Percentiles rank a stretch among this genome's conserved stretches.
phyloP scores from a whole-genome alignment of 2,888 invertebrate genomes.

The Tanytarsus gracilentus region DNA sequence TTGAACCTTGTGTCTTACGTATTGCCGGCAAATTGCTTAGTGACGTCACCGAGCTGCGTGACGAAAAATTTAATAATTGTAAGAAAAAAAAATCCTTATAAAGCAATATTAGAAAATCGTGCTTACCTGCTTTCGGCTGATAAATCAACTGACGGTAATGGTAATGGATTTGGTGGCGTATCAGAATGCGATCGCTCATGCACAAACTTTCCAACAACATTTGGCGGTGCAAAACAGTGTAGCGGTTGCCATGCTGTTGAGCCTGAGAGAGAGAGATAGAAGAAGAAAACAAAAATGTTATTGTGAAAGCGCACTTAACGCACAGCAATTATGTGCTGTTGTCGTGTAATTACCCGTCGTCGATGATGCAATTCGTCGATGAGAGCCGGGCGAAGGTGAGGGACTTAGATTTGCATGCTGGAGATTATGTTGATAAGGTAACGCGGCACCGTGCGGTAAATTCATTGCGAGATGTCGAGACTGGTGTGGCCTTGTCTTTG shows the following conservation, averaged over 20 bases:
- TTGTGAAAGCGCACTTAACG: neutral
- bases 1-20: constrained; percentile 49
- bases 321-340: neutral
- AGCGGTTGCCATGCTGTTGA: constrained; percentile 31
- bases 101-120: constrained; percentile 50
- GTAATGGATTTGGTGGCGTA: constrained; percentile 55
- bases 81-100: neutral
- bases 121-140: constrained; percentile 94
- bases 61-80: constrained; percentile 34
- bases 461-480: constrained; percentile 55
- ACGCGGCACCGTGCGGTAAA: constrained; percentile 41
- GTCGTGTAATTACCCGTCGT: constrained; percentile 36
- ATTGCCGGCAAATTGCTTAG: constrained; percentile 13
- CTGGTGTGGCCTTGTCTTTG: constrained; percentile 80
- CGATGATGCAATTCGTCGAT: constrained; percentile 53
- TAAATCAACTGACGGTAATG: constrained; percentile 76
- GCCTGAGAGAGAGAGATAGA: constrained; percentile 23
- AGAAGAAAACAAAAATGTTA: neutral
- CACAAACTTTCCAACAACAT: constrained; percentile 40
- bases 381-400: constrained; percentile 47
- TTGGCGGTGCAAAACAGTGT: constrained; percentile 38
- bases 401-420: constrained; percentile 34
- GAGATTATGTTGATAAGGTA: constrained; percentile 29
- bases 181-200: constrained; percentile 87
- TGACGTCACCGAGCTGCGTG: constrained; percentile 15